Conservation (phyloP, 2,113 vertebrate genomes). For the Scortum barcoo region DNA sequence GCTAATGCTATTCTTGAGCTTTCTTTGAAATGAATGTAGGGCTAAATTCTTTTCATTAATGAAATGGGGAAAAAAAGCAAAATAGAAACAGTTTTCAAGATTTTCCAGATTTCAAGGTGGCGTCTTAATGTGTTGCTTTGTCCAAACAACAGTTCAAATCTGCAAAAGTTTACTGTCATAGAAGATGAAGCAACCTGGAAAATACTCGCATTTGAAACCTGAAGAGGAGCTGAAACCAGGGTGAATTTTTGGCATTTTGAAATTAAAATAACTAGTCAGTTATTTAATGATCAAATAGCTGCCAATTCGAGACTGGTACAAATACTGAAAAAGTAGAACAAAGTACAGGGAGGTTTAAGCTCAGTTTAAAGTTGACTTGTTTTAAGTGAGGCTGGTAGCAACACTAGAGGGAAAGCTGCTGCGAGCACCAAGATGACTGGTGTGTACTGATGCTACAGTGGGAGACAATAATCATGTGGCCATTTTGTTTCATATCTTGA, state of each 20-base stretch:
- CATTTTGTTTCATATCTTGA: constrained; percentile 34
- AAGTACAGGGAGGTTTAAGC: no score
- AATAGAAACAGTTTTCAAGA: background rate
- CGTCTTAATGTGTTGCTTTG: background rate
- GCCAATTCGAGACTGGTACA: no score
- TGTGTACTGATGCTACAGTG: constrained; percentile 20
- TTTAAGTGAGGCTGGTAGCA: no score
- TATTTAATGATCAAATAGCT: background rate
- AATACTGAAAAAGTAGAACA: no score
- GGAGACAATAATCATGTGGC: constrained; percentile 21
- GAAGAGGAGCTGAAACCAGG: background rate
- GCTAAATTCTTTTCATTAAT: background rate
- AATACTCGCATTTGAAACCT: background rate
- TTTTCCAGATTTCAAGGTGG: background rate
- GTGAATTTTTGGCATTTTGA: no score
- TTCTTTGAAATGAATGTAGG: background rate
- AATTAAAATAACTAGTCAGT: background rate
- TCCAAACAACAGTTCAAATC: background rate
- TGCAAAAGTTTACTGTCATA: background rate
- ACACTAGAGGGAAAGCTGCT: no score
- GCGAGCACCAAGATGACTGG: no score
- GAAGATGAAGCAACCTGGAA: background rate
- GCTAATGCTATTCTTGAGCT: background rate
- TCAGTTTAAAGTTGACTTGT: no score
- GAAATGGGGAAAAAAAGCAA: no score